Evolutionary conservation across 1,140 invertebrate species (phyloP), one percentile per base, ranked within the genome.

Genomic region (Drosophila bifasciata): DNA sequence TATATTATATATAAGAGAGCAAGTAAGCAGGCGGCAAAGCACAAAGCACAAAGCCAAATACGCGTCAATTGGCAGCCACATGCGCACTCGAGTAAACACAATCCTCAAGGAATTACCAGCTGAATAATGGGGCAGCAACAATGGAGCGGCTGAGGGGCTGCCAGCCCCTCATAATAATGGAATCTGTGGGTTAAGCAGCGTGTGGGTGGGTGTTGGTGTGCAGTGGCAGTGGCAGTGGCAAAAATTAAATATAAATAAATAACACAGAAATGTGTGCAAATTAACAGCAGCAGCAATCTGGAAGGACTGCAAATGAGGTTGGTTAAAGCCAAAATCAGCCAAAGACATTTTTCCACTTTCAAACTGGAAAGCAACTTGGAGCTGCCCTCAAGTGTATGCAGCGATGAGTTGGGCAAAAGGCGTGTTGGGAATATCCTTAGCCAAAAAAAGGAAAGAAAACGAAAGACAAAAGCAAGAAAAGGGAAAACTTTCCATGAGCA

Each of bases 21-120:
- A 39, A 36, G 28, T 21, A 43, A 51, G 32, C 32, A 63, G 45
- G 46, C 28, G 17, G 32, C 50, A 43, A 59, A 71, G 66, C 73
- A 74, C 32, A 76, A 80, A 81, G 74, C 85, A 79, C 55, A 81
- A 89, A 85, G 74, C 64, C 80, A 89, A 89, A 90, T 79, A 85
- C 79, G 80, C 86, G 85, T 85, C 86, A 89, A 90, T 89, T 81
- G 85, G 80, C 86, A 89, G 83, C 83, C 83, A 88, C 84, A 88
- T 84, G 83, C 78, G 78, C 80, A 85, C 80, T 89, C 77, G 78
- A 81, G 77, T 78, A 83, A 83, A 86, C 78, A 83, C 63, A 90
- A 90, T 89, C 86, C 78, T 86, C 53, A 74, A 80, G 79, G 85
- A 84, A 89, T 89, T 89, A 89, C 85, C 73, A 79, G 73, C 72